phyloP scores from a whole-genome alignment of 2,888 invertebrate genomes.

The Melieria picta region DNA sequence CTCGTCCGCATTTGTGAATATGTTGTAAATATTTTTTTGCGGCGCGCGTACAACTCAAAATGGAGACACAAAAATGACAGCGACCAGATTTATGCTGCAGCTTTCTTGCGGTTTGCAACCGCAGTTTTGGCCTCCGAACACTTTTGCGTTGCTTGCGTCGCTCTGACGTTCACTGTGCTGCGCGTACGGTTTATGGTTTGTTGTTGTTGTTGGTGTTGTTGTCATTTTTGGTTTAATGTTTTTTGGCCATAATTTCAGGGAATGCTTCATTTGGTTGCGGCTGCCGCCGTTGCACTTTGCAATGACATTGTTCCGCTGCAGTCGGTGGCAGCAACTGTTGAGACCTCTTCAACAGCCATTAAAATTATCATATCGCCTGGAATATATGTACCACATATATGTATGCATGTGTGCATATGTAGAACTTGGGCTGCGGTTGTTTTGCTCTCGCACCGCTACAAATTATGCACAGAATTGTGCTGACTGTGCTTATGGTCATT shows the following conservation, averaged over 20 bases:
- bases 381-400: too few relatives aligned
- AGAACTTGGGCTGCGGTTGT: too few relatives aligned
- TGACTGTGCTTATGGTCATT: background rate
- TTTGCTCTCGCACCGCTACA: too few relatives aligned
- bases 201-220: background rate
- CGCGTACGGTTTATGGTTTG: background rate
- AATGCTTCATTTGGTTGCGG: background rate
- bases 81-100: constrained; percentile 56
- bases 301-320: constrained; percentile 3
- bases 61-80: constrained; percentile 63
- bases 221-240: background rate
- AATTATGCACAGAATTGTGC: background rate
- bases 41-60: constrained; percentile 39
- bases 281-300: constrained; percentile 7
- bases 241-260: background rate
- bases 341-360: too few relatives aligned
- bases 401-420: too few relatives aligned
- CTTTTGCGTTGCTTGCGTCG: background rate
- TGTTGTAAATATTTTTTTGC: background rate
- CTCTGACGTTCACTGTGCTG: too few relatives aligned
- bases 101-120: constrained; percentile 37
- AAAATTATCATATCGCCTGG: too few relatives aligned
- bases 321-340: too few relatives aligned
- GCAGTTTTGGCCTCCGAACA: background rate
- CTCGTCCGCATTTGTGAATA: background rate